Base-by-base conservation (phyloP, 2,888 invertebrate species). In the Globia sparganii region DNA sequence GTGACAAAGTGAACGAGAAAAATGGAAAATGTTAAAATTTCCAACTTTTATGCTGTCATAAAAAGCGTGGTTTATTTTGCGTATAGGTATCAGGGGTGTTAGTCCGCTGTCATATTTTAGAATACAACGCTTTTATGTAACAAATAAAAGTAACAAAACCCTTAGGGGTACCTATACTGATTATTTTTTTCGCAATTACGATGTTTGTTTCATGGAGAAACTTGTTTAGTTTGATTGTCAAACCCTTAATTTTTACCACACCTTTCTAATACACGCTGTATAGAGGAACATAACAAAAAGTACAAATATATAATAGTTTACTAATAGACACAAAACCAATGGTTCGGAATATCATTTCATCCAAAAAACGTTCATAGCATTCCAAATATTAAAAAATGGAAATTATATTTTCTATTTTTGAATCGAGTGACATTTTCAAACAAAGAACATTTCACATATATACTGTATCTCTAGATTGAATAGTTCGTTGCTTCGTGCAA, bases 401-500 rank as follows among this genome's bases (percentile, higher is more conserved):
- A 72, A 56, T n/a, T 4, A 34, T 31, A 6, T 69, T 31, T 66
- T 75, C 13, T 37, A 43, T 61, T 59, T 72, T 72, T 25, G 25
- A 72, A 72, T 53, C n/a, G 37, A 37, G 28, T 75, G 64, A 31
- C 49, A n/a, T 58, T 74, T 83, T 67, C 56, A 58, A 80, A 80
- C 37, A 72, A 70, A 75, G 53, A 67, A 61, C 49, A 15, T 28
- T 77, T 34, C 31, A 4, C 34, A 53, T 28, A n/a, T 8, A 21
- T 15, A 59, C 4, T 70, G 43, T 28, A 59, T 43, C 43, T 78
- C 21, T 70, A 49, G 64, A 77, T 80, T 65, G 66, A 59, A 74
- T 58, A 76, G 83, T 75, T 77, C 59, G 66, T 56, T 66, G 71
- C 72, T 58, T 75, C 28, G 58, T 21, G 68, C 62, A 72, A 18